Percentiles rank a stretch among this genome's conserved stretches.
phyloP scores from a whole-genome alignment of 1,140 invertebrate genomes.

The Drosophila tsacasi region DNA sequence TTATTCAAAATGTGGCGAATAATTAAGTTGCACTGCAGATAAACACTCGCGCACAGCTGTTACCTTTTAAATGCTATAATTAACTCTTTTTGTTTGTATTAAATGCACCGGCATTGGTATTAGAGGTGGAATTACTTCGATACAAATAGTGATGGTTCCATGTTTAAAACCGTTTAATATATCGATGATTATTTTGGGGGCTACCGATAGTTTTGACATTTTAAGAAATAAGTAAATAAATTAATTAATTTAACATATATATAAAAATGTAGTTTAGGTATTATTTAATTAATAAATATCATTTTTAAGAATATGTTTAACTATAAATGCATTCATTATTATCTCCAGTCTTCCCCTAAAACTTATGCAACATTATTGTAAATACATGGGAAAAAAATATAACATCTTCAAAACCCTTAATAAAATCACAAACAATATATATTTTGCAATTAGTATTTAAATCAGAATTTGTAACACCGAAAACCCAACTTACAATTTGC shows the following conservation, averaged over 20 bases:
- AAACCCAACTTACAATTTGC: too few relatives aligned
- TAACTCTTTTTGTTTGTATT: conserved; percentile 26
- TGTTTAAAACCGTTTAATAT: not conserved
- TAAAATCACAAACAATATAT: too few relatives aligned
- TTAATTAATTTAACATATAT: not conserved
- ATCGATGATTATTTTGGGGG: not conserved
- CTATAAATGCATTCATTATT: too few relatives aligned
- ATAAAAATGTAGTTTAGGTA: too few relatives aligned
- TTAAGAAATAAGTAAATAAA: not conserved
- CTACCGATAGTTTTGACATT: not conserved
- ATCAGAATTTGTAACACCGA: too few relatives aligned
- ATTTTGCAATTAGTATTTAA: too few relatives aligned
- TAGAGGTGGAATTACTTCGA: not conserved
- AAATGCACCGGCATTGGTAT: conserved; percentile 30
- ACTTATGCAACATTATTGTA: not conserved
- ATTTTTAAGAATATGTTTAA: too few relatives aligned
- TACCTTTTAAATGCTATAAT: conserved; percentile 38
- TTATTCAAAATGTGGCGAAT: not conserved
- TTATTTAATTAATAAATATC: too few relatives aligned
- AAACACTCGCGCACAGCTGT: conserved; percentile 11
- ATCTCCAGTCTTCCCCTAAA: too few relatives aligned
- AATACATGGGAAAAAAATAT: not conserved
- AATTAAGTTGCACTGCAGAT: not conserved
- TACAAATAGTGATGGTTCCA: not conserved
- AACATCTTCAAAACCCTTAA: not conserved